Evolutionary conservation across 2,797 vertebrate genomes (phyloP).

Genomic region (Sebastes diaconus): DNA sequence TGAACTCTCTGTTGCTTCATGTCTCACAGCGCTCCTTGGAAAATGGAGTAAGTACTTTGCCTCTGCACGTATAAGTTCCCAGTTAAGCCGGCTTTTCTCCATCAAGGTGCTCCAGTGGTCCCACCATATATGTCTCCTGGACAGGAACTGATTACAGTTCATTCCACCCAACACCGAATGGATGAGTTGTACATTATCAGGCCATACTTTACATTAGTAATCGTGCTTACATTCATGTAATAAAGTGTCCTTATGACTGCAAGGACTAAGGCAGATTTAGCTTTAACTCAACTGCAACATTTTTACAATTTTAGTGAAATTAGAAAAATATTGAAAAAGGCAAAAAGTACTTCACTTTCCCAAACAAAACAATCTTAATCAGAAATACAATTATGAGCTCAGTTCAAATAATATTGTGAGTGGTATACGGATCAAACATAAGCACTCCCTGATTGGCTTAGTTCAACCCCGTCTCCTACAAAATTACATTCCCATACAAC

Average conservation of each 20-base stretch:
- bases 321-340: neutral
- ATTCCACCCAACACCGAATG: neutral
- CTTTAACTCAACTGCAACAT: neutral
- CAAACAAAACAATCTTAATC: neutral
- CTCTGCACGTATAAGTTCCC: neutral
- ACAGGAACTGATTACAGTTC: neutral
- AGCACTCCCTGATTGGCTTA: neutral
- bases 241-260: neutral
- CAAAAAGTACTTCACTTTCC: neutral
- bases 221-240: neutral
- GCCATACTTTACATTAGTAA: neutral
- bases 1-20: neutral
- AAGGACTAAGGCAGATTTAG: neutral
- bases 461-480: no score
- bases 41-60: constrained; percentile 6
- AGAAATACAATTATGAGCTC: neutral
- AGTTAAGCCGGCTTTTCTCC: neutral
- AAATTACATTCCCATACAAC: no score
- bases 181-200: neutral
- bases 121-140: neutral
- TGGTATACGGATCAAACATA: neutral
- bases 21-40: neutral
- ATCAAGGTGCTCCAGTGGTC: neutral
- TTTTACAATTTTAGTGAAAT: neutral
- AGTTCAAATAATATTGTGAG: neutral